Base-by-base conservation (phyloP, 2,888 invertebrate species). In the Chaetogeoica ovagalla region DNA sequence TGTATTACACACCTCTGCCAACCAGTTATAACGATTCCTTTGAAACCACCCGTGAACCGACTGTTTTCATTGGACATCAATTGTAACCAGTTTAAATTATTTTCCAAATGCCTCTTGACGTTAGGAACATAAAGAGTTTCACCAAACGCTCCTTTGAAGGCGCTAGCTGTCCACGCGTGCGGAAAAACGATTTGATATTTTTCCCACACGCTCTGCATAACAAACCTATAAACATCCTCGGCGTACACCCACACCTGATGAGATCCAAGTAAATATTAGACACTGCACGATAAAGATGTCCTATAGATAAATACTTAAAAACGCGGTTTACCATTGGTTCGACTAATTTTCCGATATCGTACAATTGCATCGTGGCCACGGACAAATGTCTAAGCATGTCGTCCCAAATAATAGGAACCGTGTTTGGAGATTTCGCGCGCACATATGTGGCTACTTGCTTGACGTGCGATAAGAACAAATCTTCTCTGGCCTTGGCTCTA, bases 101-200 rank as follows among this genome's bases (percentile, higher is more conserved):
- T 92, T 84, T 92, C 91, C 73, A 92, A 86, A 86, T 92, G 92
- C 69, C 91, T 87, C 83, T 89, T 89, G 21, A 91, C 88, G 82
- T 91, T 90, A 8, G 92, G 91, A 82, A 92, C 88, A 83, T 90
- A 89, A 68, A 91, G 84, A 4, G 91, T 91, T 85, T 92, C 92
- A 0, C 92, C 92, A 83, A 92, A 92, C 7, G 92, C 92, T 1
- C 92, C 93, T 86, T 93, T 93, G 85, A 90, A 93, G 0, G 93
- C 92, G 5, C 91, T 91, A 2, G 92, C 92, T 4, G 90, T 89
- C 93, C 93, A 93, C 13, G 91, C 90, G 0, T 90, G 89, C 7
- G 89, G 88, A 84, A 93, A 93, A 15, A 91, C 89, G 21, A 89
- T 88, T 0, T 90, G 88, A 83, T 91, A 92, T 83, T 90, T 90